A percentile compares a stretch with the other conserved stretches of the same genome.
These are phyloP conservation scores for Rafetus swinhoei DNA, from an alignment of 2,113 vertebrate species.

Conservation along the genomic window DNA sequence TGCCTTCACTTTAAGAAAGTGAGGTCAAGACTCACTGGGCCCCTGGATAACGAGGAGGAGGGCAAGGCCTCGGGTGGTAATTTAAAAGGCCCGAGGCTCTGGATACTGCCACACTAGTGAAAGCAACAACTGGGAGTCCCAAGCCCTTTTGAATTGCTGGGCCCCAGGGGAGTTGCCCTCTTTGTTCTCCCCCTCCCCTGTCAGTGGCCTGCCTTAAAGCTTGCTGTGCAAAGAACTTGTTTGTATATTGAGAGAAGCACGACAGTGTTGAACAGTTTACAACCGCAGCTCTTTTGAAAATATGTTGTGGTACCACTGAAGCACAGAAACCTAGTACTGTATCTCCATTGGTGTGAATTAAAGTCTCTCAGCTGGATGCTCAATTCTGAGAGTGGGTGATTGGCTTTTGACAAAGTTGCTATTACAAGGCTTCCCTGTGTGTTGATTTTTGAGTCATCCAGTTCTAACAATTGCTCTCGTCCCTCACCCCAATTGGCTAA, in stretches of 20 bases:
- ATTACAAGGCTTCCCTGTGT: not conserved
- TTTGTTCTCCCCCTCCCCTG: too few relatives aligned
- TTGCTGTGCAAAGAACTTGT: not conserved
- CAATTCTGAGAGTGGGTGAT: not conserved
- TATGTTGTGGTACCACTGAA: not conserved
- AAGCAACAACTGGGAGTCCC: too few relatives aligned
- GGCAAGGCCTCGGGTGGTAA: too few relatives aligned
- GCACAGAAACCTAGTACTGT: not conserved
- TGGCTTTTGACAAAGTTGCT: not conserved
- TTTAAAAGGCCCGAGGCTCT: too few relatives aligned
- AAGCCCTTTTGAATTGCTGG: too few relatives aligned
- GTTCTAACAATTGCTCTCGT: not conserved
- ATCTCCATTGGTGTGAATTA: not conserved
- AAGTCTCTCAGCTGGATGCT: not conserved
- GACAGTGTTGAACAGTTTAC: not conserved
- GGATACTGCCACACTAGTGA: too few relatives aligned
- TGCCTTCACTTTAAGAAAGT: not conserved
- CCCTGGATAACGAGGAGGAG: too few relatives aligned
- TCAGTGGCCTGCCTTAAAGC: not conserved
- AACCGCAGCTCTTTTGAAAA: not conserved
- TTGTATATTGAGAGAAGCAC: rapidly evolving
- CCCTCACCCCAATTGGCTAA: rapidly evolving
- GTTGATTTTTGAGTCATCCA: not conserved
- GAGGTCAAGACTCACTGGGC: too few relatives aligned
- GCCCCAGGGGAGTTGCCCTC: too few relatives aligned